These are phyloP conservation scores for Chelonus insularis DNA, from an alignment of 1,140 invertebrate species.

Conservation along the genomic window DNA sequence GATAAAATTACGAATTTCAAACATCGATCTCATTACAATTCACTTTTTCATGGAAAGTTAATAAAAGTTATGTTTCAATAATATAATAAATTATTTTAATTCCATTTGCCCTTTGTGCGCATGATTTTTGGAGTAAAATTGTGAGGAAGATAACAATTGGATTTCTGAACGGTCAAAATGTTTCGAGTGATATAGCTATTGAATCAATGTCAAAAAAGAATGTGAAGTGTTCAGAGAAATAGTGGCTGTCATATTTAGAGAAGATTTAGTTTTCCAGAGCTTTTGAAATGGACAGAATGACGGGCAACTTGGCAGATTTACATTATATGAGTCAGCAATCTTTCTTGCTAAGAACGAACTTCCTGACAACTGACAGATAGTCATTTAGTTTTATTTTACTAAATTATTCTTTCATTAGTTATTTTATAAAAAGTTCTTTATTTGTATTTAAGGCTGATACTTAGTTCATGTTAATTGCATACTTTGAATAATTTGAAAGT, in stretches of 20 bases:
- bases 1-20: no score
- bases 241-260: not conserved
- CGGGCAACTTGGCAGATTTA: slow-evolving; percentile 2
- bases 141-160: no score
- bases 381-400: not conserved
- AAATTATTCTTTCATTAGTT: not conserved
- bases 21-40: no score
- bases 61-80: no score
- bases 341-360: not conserved
- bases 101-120: no score
- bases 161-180: no score
- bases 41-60: no score
- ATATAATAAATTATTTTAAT: no score
- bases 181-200: not conserved
- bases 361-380: not conserved
- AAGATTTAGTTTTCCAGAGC: not conserved
- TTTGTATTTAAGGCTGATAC: no score
- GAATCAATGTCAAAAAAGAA: slow-evolving; percentile 16
- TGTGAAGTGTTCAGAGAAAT: not conserved
- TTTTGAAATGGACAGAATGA: not conserved
- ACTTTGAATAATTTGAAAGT: no score
- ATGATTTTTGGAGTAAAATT: no score
- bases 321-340: not conserved
- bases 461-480: no score
- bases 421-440: not conserved